Percentiles rank a stretch among this genome's conserved stretches.
Evolutionary conservation across 2,888 invertebrate species (phyloP).

Genomic region (Apamea crenata): DNA sequence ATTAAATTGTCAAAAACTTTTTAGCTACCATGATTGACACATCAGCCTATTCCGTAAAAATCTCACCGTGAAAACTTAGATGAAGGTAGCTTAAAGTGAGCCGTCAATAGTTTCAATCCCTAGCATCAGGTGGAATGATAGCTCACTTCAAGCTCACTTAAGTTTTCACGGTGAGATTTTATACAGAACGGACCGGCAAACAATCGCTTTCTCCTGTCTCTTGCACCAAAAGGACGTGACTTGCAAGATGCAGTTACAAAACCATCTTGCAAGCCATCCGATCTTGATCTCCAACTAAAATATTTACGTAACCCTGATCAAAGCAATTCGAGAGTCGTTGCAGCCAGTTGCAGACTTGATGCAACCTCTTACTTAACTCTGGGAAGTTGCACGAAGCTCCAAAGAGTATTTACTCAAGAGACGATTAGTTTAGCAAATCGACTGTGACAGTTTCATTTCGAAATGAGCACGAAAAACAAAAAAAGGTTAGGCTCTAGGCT

Average conservation of each 20-base stretch:
- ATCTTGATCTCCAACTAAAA: slow-evolving; percentile 64
- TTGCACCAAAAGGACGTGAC: slow-evolving; percentile 42
- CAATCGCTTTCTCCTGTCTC: slow-evolving; percentile 21
- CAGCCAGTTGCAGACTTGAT: slow-evolving; percentile 49
- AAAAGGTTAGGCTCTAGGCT: slow-evolving; percentile 3
- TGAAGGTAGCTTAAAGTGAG: not conserved
- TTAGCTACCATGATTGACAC: not conserved
- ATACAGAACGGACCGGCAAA: not conserved
- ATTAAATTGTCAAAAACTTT: not conserved
- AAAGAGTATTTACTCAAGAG: slow-evolving; percentile 52
- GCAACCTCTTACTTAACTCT: slow-evolving; percentile 63
- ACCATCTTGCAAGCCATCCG: slow-evolving; percentile 38
- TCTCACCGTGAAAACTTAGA: not conserved
- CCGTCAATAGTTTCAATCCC: not conserved
- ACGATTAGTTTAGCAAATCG: slow-evolving; percentile 37
- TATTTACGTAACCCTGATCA: slow-evolving; percentile 46
- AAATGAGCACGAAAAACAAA: slow-evolving; percentile 40
- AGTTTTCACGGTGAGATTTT: not conserved
- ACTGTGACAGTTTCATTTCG: slow-evolving; percentile 48
- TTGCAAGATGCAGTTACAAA: slow-evolving; percentile 56
- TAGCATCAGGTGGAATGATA: not conserved
- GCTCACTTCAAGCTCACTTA: not conserved
- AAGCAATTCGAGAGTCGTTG: slow-evolving; percentile 47
- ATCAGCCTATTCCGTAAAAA: not conserved
- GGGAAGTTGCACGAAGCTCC: slow-evolving; percentile 33